phyloP scores from a whole-genome alignment of 2,888 invertebrate genomes.

The Seira musarum region DNA sequence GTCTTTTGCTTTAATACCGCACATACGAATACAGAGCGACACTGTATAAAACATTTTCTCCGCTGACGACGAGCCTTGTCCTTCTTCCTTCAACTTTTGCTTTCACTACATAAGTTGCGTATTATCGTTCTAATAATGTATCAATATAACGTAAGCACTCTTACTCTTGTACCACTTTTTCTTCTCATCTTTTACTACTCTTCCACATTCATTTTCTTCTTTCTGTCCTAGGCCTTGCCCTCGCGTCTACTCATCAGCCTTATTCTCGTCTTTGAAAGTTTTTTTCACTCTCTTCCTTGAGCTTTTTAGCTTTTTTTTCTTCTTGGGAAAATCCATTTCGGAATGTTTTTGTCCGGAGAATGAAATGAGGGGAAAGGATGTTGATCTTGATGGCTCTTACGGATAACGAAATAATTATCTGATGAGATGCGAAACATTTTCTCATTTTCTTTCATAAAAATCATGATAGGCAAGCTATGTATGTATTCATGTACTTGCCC shows the following conservation, averaged over 20 bases:
- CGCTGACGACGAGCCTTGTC: neutral
- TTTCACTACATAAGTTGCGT: conserved; percentile 16
- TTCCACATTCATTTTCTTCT: conserved; percentile 29
- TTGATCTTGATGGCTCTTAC: no score
- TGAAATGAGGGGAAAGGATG: conserved; percentile 6
- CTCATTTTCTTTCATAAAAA: no score
- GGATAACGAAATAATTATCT: no score
- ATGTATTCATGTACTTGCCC: no score
- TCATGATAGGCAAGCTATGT: no score
- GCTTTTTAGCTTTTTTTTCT: conserved; percentile 45
- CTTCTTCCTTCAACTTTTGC: conserved; percentile 31
- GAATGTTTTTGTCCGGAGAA: conserved; percentile 26
- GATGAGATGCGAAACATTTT: no score
- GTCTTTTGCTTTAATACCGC: conserved; percentile 51
- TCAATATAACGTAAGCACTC: neutral
- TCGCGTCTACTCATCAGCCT: neutral
- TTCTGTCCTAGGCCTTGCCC: neutral
- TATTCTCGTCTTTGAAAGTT: neutral
- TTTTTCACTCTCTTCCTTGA: neutral
- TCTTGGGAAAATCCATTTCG: conserved; percentile 55
- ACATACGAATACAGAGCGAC: neutral
- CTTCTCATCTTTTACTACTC: conserved; percentile 28
- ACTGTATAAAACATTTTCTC: no score
- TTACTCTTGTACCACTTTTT: neutral
- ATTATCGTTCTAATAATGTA: neutral